Percentiles rank a stretch among this genome's conserved stretches.
These are phyloP conservation scores for Drosophila lini DNA, from an alignment of 1,140 invertebrate species.

Conservation along the genomic window DNA sequence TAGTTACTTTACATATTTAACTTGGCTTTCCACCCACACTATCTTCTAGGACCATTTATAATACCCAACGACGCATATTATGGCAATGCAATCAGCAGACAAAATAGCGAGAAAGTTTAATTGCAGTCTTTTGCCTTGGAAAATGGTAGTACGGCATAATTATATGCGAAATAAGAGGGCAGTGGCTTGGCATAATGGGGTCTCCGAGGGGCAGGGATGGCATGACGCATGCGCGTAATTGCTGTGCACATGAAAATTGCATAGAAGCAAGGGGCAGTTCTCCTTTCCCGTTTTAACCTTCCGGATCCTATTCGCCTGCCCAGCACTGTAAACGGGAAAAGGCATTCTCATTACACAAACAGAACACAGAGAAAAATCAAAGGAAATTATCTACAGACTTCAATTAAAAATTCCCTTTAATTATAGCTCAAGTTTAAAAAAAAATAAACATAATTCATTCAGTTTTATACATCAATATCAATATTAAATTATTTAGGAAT, in stretches of 20 bases:
- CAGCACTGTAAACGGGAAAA: slow-evolving; percentile 52
- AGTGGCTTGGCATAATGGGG: neutral
- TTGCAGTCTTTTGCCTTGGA: slow-evolving; percentile 62
- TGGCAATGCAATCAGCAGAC: slow-evolving; percentile 65
- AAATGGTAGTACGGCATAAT: slow-evolving; percentile 69
- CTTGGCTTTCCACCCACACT: slow-evolving; percentile 16
- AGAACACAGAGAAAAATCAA: neutral
- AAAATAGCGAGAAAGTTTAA: slow-evolving; percentile 79
- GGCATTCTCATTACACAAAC: slow-evolving; percentile 63
- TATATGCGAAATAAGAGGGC: slow-evolving; percentile 28
- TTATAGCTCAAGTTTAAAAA: neutral
- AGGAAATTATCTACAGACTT: neutral
- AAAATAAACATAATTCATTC: neutral
- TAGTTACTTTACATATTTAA: neutral
- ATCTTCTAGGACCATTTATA: slow-evolving; percentile 52
- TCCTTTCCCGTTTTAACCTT: slow-evolving; percentile 13
- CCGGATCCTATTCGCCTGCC: slow-evolving; percentile 53
- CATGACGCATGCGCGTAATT: slow-evolving; percentile 81
- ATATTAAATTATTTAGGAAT: too few species aligned
- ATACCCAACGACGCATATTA: slow-evolving; percentile 63
- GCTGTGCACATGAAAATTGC: slow-evolving; percentile 53
- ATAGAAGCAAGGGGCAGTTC: slow-evolving; percentile 21
- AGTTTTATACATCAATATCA: neutral
- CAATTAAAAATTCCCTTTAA: neutral
- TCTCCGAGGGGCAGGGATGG: slow-evolving; percentile 2